These are phyloP conservation scores for Orius laevigatus DNA, from an alignment of 1,140 invertebrate species.

Conservation along the genomic window DNA sequence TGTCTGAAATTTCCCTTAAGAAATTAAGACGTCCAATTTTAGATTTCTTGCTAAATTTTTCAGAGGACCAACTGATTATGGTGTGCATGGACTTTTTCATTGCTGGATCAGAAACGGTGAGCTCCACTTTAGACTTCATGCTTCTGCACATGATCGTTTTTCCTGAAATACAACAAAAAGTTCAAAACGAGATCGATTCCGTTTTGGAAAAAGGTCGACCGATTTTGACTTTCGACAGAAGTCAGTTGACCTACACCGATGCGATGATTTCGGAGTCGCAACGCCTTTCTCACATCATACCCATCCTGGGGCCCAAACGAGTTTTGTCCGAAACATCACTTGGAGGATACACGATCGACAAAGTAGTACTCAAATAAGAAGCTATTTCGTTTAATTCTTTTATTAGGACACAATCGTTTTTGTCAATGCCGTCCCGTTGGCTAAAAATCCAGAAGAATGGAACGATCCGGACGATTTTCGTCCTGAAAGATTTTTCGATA, in stretches of 20 bases:
- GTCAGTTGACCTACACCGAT: constrained; percentile 42
- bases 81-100: constrained; percentile 55
- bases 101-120: constrained; percentile 54
- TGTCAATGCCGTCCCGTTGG: constrained; percentile 44
- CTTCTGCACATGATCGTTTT: constrained; percentile 48
- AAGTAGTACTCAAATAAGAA: constrained; percentile 26
- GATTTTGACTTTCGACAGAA: constrained; percentile 28
- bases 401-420: constrained; percentile 37
- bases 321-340: constrained; percentile 38
- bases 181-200: constrained; percentile 44
- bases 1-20: too few relatives aligned
- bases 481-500: constrained; percentile 49
- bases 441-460: constrained; percentile 43
- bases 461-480: constrained; percentile 47
- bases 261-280: constrained; percentile 48
- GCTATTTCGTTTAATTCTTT: constrained; percentile 7
- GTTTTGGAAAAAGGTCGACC: constrained; percentile 29
- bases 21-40: too few relatives aligned
- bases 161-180: constrained; percentile 43
- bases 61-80: constrained; percentile 49
- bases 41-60: constrained; percentile 18
- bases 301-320: constrained; percentile 49
- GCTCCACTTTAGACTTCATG: constrained; percentile 50
- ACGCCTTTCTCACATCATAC: constrained; percentile 40
- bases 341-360: constrained; percentile 45